phyloP scores from a whole-genome alignment of 2,113 vertebrate species.

The Percina caprodes region DNA sequence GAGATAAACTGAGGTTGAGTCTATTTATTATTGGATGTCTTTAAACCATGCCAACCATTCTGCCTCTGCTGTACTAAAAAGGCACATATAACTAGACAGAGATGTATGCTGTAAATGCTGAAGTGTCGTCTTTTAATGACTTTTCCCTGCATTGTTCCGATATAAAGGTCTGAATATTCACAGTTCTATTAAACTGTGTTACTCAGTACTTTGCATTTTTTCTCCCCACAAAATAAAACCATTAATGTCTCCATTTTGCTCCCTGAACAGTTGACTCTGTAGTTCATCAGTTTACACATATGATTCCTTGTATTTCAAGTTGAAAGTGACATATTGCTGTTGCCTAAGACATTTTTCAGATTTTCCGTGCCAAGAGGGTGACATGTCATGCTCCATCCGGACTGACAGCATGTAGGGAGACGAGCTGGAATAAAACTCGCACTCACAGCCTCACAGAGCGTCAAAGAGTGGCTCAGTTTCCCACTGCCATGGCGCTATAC shows the following conservation, averaged over 20 bases:
- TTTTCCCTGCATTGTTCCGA: neutral
- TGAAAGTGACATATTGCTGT: constrained; percentile 31
- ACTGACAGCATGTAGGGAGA: constrained; percentile 50
- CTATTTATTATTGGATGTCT: constrained; percentile 8
- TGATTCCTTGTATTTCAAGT: constrained; percentile 5
- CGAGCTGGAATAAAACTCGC: constrained; percentile 55
- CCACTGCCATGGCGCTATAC: constrained; percentile 31
- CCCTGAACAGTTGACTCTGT: neutral
- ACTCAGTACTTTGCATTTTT: neutral
- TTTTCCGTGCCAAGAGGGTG: constrained; percentile 27
- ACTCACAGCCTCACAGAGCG: constrained; percentile 43
- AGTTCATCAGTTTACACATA: neutral
- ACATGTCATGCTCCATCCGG: constrained; percentile 32
- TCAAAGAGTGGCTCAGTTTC: constrained; percentile 56
- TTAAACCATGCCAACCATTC: neutral
- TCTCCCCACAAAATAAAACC: neutral
- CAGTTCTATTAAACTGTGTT: neutral
- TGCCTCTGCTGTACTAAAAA: neutral
- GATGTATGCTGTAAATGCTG: neutral
- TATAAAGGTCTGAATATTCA: neutral
- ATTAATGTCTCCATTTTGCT: constrained; percentile 1
- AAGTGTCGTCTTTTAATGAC: neutral
- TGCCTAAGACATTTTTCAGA: neutral
- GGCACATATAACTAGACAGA: neutral
- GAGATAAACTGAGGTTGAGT: neutral